These are phyloP conservation scores for Cerceris ruficornis DNA, from an alignment of 2,888 invertebrate genomes.

Conservation along the genomic window DNA sequence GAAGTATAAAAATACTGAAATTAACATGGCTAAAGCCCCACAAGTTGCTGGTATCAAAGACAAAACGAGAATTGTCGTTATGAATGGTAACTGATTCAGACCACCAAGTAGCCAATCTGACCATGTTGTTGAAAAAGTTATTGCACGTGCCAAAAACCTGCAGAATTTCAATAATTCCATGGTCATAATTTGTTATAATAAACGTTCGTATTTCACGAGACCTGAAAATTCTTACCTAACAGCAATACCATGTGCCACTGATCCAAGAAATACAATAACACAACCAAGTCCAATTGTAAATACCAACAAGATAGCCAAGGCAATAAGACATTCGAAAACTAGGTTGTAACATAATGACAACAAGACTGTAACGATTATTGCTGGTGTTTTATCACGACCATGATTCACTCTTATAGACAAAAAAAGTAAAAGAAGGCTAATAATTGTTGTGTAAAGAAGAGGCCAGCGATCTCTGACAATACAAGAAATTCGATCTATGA, in stretches of 20 bases:
- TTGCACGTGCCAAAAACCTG: constrained; percentile 82
- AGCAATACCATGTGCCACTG: constrained; percentile 86
- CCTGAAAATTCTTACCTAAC: constrained; percentile 83
- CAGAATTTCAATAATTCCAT: constrained; percentile 49
- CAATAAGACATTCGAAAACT: constrained; percentile 71
- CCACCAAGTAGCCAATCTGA: constrained; percentile 86
- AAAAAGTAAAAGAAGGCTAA: constrained; percentile 83
- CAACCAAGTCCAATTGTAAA: constrained; percentile 83
- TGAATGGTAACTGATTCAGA: constrained; percentile 87
- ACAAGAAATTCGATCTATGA: constrained; percentile 75
- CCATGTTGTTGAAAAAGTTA: constrained; percentile 82
- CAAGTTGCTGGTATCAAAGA: constrained; percentile 87
- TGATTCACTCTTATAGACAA: constrained; percentile 73
- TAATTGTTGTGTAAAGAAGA: constrained; percentile 85
- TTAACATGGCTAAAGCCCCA: constrained; percentile 87
- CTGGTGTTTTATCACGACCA: constrained; percentile 43
- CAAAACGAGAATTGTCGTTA: constrained; percentile 86
- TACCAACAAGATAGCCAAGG: constrained; percentile 81
- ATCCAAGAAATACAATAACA: constrained; percentile 87
- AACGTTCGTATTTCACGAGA: constrained; percentile 21
- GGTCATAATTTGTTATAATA: constrained; percentile 30
- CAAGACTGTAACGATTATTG: constrained; percentile 64
- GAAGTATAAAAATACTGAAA: constrained; percentile 75
- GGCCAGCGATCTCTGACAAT: constrained; percentile 80
- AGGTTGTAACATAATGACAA: constrained; percentile 65